phyloP scores from a whole-genome alignment of 2,888 invertebrate genomes.

The Tiphia femorata region DNA sequence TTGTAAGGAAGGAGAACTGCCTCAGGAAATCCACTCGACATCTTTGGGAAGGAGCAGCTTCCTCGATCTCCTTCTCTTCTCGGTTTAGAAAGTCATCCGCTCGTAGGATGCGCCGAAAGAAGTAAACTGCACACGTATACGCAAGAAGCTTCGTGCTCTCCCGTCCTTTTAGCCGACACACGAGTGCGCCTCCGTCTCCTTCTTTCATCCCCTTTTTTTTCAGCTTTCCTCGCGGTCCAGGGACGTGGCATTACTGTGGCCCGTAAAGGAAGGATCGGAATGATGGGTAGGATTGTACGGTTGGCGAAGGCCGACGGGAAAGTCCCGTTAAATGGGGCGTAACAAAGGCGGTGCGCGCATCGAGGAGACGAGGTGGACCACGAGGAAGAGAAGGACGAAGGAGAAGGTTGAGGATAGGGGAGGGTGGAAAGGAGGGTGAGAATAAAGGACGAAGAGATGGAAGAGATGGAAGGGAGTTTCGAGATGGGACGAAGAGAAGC shows the following conservation, averaged over 20 bases:
- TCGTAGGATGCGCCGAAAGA: background rate
- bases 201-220: no score
- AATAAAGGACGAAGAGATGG: background rate
- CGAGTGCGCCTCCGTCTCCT: no score
- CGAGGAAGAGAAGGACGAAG: no score
- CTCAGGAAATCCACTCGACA: no score
- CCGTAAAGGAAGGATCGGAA: background rate
- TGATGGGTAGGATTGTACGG: slow-evolving; percentile 6
- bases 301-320: slow-evolving; percentile 16
- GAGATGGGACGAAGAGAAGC: no score
- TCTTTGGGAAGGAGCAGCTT: no score
- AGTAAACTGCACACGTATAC: no score
- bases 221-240: background rate
- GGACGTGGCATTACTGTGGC: background rate
- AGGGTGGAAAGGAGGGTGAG: background rate
- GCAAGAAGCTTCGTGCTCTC: no score
- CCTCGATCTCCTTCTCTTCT: background rate
- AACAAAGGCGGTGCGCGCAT: background rate
- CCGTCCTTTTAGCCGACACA: no score
- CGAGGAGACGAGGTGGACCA: background rate
- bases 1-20: no score
- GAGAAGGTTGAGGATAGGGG: background rate
- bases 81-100: background rate
- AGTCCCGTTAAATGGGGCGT: slow-evolving; percentile 31
- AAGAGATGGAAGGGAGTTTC: no score